phyloP scores from a whole-genome alignment of 2,888 invertebrate species.

The Latrodectus hesperus region DNA sequence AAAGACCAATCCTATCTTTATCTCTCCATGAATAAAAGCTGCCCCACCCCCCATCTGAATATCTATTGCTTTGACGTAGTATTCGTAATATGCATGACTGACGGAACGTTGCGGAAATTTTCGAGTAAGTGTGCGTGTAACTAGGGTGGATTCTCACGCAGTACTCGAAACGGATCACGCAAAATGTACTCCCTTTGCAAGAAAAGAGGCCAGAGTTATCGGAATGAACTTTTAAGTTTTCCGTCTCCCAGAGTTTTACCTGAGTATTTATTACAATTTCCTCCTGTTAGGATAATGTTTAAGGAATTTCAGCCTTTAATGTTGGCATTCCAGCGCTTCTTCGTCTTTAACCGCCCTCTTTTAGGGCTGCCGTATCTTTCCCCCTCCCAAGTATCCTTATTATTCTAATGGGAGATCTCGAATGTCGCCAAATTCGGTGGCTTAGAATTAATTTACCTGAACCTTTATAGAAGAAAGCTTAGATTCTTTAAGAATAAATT shows the following conservation, averaged over 20 bases:
- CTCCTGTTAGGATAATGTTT: conserved; percentile 45
- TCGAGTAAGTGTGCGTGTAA: conserved; percentile 30
- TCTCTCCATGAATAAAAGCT: neutral
- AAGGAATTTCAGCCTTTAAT: conserved; percentile 44
- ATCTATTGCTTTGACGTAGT: neutral
- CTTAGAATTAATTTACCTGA: no score
- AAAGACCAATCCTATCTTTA: neutral
- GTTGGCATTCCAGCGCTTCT: conserved; percentile 40
- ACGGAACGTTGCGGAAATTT: conserved; percentile 47
- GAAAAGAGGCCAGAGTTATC: conserved; percentile 22
- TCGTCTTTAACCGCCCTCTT: conserved; percentile 6
- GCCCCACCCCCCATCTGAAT: neutral
- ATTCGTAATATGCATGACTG: conserved; percentile 63
- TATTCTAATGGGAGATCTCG: no score
- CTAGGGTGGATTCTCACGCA: conserved; percentile 17
- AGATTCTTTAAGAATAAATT: no score
- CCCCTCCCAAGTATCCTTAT: no score
- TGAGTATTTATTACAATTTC: conserved; percentile 62
- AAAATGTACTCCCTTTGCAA: neutral
- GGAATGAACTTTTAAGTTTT: conserved; percentile 18
- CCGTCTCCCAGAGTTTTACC: neutral
- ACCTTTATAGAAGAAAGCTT: no score
- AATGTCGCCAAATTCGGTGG: no score
- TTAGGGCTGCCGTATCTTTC: conserved; percentile 10
- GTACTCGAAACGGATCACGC: neutral